phyloP scores from a whole-genome alignment of 1,140 invertebrate species.

The Mercenaria mercenaria region DNA sequence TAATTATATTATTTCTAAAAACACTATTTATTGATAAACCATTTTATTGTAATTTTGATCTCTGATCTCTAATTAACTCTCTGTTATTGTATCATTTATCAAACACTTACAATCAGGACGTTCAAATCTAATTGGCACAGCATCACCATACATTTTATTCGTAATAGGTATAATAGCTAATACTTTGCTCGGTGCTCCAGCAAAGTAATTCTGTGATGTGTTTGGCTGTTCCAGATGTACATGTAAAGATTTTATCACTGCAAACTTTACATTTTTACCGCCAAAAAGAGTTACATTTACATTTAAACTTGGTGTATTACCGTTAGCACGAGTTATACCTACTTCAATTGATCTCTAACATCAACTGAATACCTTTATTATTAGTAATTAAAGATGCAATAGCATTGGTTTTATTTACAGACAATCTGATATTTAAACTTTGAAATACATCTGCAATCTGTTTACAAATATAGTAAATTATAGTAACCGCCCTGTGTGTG shows the following conservation, averaged over 20 bases:
- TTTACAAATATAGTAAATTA: slow-evolving; percentile 33
- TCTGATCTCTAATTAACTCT: background rate
- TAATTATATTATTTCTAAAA: too few relatives aligned
- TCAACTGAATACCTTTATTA: background rate
- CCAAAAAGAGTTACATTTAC: background rate
- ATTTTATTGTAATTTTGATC: background rate
- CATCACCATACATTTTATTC: background rate
- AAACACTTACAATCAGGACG: background rate
- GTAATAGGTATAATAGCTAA: background rate
- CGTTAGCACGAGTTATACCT: too few relatives aligned
- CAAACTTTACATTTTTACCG: slow-evolving; percentile 20
- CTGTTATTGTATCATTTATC: too few relatives aligned
- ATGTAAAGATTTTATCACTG: slow-evolving; percentile 1
- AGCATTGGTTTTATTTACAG: background rate
- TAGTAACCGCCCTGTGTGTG: slow-evolving; percentile 6
- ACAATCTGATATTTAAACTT: slow-evolving; percentile 9
- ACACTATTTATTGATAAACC: background rate
- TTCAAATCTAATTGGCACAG: background rate
- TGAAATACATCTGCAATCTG: slow-evolving; percentile 13
- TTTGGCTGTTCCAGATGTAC: slow-evolving; percentile 35
- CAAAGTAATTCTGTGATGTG: slow-evolving; percentile 26
- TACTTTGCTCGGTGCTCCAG: background rate
- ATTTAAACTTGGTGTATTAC: background rate
- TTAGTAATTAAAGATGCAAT: background rate
- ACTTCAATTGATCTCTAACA: background rate